Evolutionary conservation across 2,797 vertebrate species (phyloP).

Genomic region (Acestrorhynchus altus): DNA sequence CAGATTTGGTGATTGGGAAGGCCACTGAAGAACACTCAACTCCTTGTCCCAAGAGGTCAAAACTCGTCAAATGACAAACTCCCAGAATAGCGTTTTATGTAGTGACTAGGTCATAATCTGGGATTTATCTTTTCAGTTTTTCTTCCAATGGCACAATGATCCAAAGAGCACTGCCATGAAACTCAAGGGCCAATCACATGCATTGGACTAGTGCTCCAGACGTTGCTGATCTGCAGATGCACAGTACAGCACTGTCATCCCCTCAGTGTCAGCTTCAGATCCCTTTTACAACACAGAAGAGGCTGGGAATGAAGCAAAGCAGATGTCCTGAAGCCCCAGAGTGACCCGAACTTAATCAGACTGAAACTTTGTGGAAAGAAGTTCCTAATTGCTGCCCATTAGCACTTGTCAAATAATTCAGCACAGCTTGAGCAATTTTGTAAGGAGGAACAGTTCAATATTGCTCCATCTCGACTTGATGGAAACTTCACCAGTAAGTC

Average conservation of each 20-base stretch:
- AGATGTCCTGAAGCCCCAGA: slow-evolving; percentile 16
- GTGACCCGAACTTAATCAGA: neutral
- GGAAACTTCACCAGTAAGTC: slow-evolving; percentile 15
- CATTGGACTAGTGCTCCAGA: no score
- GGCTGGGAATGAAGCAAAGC: neutral
- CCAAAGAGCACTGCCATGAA: neutral
- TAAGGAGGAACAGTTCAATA: slow-evolving; percentile 22
- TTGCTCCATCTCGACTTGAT: slow-evolving; percentile 24
- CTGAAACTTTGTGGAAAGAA: neutral
- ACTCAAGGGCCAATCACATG: no score
- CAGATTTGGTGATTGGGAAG: no score
- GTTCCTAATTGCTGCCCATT: slow-evolving; percentile 12
- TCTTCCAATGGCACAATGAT: neutral
- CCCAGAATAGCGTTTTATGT: neutral
- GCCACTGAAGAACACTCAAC: no score
- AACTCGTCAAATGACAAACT: no score
- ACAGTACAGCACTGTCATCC: no score
- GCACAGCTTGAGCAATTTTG: slow-evolving; percentile 28
- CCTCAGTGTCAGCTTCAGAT: no score
- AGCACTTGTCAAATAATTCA: slow-evolving; percentile 4
- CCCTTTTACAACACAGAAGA: neutral
- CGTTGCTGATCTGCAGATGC: no score
- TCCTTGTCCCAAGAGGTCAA: no score
- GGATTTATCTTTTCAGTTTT: neutral
- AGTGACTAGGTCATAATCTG: neutral